Conservation (phyloP, 2,888 invertebrate species). For the Drosophila paramelanica region DNA sequence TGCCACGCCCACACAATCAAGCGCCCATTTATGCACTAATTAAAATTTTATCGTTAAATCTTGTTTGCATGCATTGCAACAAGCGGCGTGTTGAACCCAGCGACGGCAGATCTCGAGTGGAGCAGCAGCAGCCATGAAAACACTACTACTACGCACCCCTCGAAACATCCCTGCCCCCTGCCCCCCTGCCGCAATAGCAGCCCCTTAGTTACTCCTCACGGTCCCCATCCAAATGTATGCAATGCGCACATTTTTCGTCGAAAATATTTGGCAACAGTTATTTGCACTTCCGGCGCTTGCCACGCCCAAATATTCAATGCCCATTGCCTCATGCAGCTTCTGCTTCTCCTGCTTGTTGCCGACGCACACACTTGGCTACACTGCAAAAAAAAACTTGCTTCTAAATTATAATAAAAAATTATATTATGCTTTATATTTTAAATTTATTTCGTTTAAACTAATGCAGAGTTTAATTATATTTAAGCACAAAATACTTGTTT, state of each 20-base stretch:
- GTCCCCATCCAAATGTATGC: constrained; percentile 51
- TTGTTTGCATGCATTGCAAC: constrained; percentile 79
- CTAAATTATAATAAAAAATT: no score
- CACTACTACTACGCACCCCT: neutral
- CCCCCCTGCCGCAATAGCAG: neutral
- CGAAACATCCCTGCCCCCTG: neutral
- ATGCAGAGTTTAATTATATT: no score
- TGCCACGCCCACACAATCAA: constrained; percentile 79
- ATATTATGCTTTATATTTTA: no score
- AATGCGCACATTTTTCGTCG: constrained; percentile 71
- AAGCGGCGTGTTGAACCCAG: constrained; percentile 56
- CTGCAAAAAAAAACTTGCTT: neutral
- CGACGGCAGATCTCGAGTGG: constrained; percentile 26
- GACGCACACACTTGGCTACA: constrained; percentile 20
- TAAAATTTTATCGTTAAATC: constrained; percentile 81
- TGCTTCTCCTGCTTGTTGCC: neutral
- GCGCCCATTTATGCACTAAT: constrained; percentile 80
- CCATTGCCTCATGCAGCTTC: constrained; percentile 1
- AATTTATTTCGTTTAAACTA: no score
- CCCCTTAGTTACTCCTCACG: neutral
- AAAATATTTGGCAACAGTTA: constrained; percentile 79
- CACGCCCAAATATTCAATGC: constrained; percentile 21
- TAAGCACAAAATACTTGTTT: no score
- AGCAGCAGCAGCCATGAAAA: constrained; percentile 11
- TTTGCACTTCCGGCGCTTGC: constrained; percentile 68